phyloP scores from a whole-genome alignment of 2,888 invertebrate species.

The Tachina grossa region DNA sequence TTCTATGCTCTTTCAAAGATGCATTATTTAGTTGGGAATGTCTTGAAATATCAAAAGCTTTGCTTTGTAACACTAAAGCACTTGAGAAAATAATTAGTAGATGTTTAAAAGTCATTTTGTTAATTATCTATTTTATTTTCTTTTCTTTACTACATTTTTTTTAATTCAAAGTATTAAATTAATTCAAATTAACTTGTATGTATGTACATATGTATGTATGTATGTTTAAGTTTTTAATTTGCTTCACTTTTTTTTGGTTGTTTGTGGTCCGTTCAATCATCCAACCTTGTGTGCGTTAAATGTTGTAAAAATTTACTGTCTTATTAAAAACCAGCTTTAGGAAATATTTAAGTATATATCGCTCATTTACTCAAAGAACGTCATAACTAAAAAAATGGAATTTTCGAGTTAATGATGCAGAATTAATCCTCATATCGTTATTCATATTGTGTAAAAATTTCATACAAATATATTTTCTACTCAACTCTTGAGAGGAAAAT shows the following conservation, averaged over 20 bases:
- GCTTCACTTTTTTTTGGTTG: not conserved
- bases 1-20: not conserved
- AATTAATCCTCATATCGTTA: no score
- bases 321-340: slow-evolving; percentile 43
- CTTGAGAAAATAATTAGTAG: slow-evolving; percentile 16
- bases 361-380: no score
- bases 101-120: slow-evolving; percentile 48
- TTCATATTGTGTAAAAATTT: no score
- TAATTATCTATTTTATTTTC: not conserved
- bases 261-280: not conserved
- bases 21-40: not conserved
- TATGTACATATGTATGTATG: not conserved
- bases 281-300: not conserved
- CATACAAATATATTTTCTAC: no score
- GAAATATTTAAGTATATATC: slow-evolving; percentile 26
- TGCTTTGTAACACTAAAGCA: slow-evolving; percentile 1
- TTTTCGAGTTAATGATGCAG: no score
- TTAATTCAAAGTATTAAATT: not conserved
- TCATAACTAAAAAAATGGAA: no score
- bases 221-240: not conserved
- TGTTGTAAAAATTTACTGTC: slow-evolving; percentile 18
- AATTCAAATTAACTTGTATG: not conserved
- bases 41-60: not conserved
- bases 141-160: not conserved
- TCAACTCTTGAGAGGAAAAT: no score